Evolutionary conservation across 2,888 invertebrate genomes (phyloP).

Genomic region (Podabrus alpinus): DNA sequence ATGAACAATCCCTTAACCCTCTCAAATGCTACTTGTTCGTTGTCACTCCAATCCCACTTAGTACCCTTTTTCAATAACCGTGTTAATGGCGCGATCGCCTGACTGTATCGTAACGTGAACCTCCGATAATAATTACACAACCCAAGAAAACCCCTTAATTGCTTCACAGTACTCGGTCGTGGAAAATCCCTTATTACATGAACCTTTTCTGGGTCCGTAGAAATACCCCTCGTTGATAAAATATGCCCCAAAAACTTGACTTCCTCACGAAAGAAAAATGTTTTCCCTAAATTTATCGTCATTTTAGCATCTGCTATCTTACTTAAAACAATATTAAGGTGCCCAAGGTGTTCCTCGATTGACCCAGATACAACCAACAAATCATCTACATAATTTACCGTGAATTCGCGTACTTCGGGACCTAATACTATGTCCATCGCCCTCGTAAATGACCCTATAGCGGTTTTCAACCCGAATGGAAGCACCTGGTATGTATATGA

Average conservation of each 20-base stretch:
- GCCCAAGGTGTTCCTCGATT: conserved; percentile 16
- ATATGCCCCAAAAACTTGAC: too few relatives aligned
- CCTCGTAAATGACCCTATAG: conserved; percentile 4
- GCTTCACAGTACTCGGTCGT: conserved; percentile 27
- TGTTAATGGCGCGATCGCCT: conserved; percentile 6
- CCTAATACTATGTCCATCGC: conserved; percentile 17
- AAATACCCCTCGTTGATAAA: conserved; percentile 18
- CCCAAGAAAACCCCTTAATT: conserved; percentile 33
- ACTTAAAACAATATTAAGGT: neutral
- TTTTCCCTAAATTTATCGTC: conserved; percentile 32
- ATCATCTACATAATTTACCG: conserved; percentile 21
- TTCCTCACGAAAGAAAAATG: conserved; percentile 26
- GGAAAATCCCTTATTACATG: conserved; percentile 30
- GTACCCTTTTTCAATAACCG: conserved; percentile 23
- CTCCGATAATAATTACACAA: conserved; percentile 31
- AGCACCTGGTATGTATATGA: too few relatives aligned
- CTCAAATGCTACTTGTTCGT: conserved; percentile 10
- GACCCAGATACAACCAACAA: conserved; percentile 14
- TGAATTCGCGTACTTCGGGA: conserved; percentile 5
- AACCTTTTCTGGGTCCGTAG: conserved; percentile 28
- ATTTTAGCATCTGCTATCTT: conserved; percentile 5
- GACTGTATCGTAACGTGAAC: conserved; percentile 24
- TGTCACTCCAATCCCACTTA: conserved; percentile 18
- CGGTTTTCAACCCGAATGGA: too few relatives aligned
- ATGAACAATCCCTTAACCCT: conserved; percentile 18